Evolutionary conservation across 2,888 invertebrate genomes (phyloP).

Genomic region (Pilophorus perplexus): DNA sequence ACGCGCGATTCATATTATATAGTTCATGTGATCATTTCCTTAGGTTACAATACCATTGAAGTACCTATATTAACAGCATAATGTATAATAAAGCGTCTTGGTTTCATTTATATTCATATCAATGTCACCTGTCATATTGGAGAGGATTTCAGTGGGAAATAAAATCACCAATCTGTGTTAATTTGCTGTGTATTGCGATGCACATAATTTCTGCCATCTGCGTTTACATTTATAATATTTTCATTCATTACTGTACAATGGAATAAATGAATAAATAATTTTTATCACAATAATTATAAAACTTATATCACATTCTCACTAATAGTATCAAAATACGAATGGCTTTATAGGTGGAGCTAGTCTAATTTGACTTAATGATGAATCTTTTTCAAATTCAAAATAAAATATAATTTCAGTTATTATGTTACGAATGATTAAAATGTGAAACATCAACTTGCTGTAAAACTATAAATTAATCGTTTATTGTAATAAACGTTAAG

Average conservation of each 20-base stretch:
- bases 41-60: background rate
- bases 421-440: background rate
- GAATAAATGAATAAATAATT: conserved; percentile 27
- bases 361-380: conserved; percentile 10
- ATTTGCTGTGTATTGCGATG: too few relatives aligned
- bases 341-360: too few relatives aligned
- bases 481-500: too few relatives aligned
- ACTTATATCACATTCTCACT: conserved; percentile 16
- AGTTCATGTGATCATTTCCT: too few relatives aligned
- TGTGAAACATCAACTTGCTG: background rate
- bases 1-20: too few relatives aligned
- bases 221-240: too few relatives aligned
- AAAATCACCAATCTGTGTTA: too few relatives aligned
- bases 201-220: too few relatives aligned
- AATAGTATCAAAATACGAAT: conserved; percentile 22
- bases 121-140: too few relatives aligned
- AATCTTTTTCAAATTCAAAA: conserved; percentile 23
- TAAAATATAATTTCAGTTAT: conserved; percentile 18
- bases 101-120: background rate
- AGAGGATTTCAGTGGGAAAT: too few relatives aligned
- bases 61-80: background rate
- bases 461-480: background rate
- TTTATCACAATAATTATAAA: conserved; percentile 23
- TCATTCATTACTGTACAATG: background rate
- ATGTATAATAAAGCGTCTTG: background rate